Evolutionary conservation across 1,140 invertebrate species (phyloP).

Genomic region (Lycorma delicatula): DNA sequence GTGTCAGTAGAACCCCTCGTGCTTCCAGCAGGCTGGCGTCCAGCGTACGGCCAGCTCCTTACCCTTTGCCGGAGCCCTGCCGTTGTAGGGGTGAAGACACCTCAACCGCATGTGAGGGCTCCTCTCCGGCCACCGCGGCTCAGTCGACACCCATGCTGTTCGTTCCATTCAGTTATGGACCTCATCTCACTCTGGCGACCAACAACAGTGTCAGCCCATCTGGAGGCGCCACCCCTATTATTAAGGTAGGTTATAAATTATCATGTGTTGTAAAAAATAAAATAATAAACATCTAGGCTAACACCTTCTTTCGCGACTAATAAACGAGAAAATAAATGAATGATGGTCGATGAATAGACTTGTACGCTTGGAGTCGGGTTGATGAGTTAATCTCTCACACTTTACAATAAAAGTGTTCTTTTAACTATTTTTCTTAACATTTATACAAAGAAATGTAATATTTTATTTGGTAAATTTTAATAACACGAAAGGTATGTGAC

Average conservation of each 20-base stretch:
- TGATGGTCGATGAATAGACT: no score
- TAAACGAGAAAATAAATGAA: no score
- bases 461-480: no score
- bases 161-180: constrained; percentile 41
- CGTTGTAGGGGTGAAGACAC: constrained; percentile 18
- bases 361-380: no score
- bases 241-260: constrained; percentile 16
- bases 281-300: no score
- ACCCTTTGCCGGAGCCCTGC: constrained; percentile 15
- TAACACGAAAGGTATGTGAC: no score
- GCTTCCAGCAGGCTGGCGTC: constrained; percentile 1
- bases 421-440: no score
- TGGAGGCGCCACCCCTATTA: constrained; percentile 25
- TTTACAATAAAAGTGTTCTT: no score
- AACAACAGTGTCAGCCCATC: constrained; percentile 36
- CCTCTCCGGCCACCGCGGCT: constrained; percentile 25
- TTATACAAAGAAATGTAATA: no score
- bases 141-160: constrained; percentile 44
- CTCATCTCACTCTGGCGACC: constrained; percentile 41
- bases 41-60: constrained; percentile 12
- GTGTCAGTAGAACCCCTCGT: not conserved
- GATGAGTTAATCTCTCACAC: no score
- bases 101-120: constrained; percentile 33
- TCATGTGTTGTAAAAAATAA: no score
- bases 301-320: no score